phyloP scores from a whole-genome alignment of 2,797 vertebrate species.

The Huso huso region DNA sequence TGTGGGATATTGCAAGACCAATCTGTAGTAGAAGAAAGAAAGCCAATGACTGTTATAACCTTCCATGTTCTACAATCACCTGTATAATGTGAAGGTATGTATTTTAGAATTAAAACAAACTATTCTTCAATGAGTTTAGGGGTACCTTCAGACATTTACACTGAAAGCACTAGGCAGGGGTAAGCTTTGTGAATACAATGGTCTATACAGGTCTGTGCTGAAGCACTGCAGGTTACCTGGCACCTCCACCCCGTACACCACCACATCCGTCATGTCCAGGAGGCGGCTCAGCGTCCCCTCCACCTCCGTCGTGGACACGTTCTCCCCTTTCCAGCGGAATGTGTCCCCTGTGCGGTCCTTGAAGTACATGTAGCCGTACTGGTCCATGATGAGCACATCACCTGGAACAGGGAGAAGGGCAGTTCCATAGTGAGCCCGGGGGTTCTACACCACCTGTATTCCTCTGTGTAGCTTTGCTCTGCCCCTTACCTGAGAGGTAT shows the following conservation, averaged over 20 bases:
- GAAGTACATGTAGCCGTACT: slow-evolving; percentile 88
- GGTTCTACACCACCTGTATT: too few relatives aligned
- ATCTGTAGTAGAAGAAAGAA: too few relatives aligned
- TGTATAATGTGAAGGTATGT: too few relatives aligned
- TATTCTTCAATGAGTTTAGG: too few relatives aligned
- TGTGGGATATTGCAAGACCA: too few relatives aligned
- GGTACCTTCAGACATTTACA: too few relatives aligned
- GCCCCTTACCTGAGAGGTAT: slow-evolving; percentile 80
- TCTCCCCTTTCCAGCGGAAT: slow-evolving; percentile 97
- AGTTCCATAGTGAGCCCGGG: neutral
- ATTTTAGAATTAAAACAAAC: too few relatives aligned
- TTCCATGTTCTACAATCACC: too few relatives aligned
- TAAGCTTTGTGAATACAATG: too few relatives aligned
- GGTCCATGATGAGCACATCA: slow-evolving; percentile 91
- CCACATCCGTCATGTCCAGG: slow-evolving; percentile 85
- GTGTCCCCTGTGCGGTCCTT: slow-evolving; percentile 94
- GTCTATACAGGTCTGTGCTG: too few relatives aligned
- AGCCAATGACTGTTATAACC: too few relatives aligned
- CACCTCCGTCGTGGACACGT: slow-evolving; percentile 92
- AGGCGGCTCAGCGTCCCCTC: slow-evolving; percentile 87
- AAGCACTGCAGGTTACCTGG: slow-evolving; percentile 62
- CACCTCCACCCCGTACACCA: slow-evolving; percentile 90
- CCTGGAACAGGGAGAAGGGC: slow-evolving; percentile 40
- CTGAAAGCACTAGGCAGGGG: too few relatives aligned
- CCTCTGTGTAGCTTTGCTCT: neutral